These are phyloP conservation scores for Potamilus streckersoni DNA, from an alignment of 1,140 invertebrate genomes.

Conservation along the genomic window DNA sequence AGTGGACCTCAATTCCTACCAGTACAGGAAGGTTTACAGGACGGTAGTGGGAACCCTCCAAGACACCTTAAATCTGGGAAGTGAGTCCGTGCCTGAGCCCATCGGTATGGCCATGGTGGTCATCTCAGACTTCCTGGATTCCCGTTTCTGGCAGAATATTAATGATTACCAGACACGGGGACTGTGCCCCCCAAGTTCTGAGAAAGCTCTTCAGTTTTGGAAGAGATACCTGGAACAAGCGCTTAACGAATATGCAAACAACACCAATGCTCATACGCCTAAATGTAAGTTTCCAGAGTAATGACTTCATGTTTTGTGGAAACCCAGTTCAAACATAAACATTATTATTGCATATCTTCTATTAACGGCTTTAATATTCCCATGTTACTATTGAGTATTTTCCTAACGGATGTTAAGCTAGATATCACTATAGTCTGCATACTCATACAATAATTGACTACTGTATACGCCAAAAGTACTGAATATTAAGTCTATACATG, in stretches of 20 bases:
- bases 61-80: conserved; percentile 21
- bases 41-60: conserved; percentile 8
- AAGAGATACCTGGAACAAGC: conserved; percentile 20
- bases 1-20: conserved; percentile 23
- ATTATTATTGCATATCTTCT: too few species aligned
- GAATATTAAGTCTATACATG: too few species aligned
- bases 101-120: conserved; percentile 15
- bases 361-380: too few species aligned
- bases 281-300: conserved; percentile 12
- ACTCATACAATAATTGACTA: too few species aligned
- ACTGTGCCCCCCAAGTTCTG: conserved; percentile 26
- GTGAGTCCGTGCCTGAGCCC: conserved; percentile 22
- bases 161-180: conserved; percentile 23
- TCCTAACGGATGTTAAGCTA: too few species aligned
- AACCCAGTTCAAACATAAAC: too few species aligned
- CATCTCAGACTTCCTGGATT: conserved; percentile 23
- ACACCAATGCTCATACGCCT: conserved; percentile 4
- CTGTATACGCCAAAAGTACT: too few species aligned
- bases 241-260: conserved; percentile 14
- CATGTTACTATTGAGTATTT: too few species aligned
- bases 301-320: too few species aligned
- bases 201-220: conserved; percentile 15
- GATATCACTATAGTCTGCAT: too few species aligned
- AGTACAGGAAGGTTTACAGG: conserved; percentile 19
- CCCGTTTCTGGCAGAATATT: conserved; percentile 24